Percentiles rank a stretch among this genome's conserved stretches.
phyloP scores from a whole-genome alignment of 2,888 invertebrate genomes.

The Bellardia bayeri region DNA sequence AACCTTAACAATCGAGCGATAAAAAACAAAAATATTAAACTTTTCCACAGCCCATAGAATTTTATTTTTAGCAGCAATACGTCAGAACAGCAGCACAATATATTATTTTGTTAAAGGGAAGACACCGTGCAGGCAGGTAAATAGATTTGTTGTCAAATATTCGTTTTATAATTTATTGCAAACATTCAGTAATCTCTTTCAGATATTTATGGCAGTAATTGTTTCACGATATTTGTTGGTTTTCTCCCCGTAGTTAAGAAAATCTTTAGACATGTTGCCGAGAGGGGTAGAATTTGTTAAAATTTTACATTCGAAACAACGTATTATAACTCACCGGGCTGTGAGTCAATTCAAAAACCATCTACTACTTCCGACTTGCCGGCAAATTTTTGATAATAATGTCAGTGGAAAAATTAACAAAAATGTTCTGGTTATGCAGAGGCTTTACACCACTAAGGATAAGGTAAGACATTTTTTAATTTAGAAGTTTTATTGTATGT shows the following conservation, averaged over 20 bases:
- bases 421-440: constrained; percentile 49
- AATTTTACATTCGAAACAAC: constrained; percentile 69
- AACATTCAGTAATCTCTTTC: constrained; percentile 1
- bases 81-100: constrained; percentile 17
- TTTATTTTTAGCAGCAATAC: constrained; percentile 64
- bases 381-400: constrained; percentile 19
- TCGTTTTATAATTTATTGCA: constrained; percentile 1
- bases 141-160: constrained; percentile 12
- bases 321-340: constrained; percentile 63
- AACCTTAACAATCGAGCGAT: background rate
- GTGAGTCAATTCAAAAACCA: constrained; percentile 60
- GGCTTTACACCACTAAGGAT: constrained; percentile 61
- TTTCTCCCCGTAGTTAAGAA: background rate
- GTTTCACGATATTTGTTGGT: constrained; percentile 3
- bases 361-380: constrained; percentile 23
- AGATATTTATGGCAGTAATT: constrained; percentile 56
- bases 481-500: too few species aligned
- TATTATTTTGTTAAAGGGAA: background rate
- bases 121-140: constrained; percentile 26
- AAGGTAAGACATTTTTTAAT: constrained; percentile 44
- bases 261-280: constrained; percentile 68
- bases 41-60: constrained; percentile 29
- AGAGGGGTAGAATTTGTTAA: constrained; percentile 70
- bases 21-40: constrained; percentile 9
- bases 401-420: constrained; percentile 28